Evolutionary conservation across 2,888 invertebrate species (phyloP), one percentile per base, ranked within the genome.

Genomic region (Quadroppia sp.): DNA sequence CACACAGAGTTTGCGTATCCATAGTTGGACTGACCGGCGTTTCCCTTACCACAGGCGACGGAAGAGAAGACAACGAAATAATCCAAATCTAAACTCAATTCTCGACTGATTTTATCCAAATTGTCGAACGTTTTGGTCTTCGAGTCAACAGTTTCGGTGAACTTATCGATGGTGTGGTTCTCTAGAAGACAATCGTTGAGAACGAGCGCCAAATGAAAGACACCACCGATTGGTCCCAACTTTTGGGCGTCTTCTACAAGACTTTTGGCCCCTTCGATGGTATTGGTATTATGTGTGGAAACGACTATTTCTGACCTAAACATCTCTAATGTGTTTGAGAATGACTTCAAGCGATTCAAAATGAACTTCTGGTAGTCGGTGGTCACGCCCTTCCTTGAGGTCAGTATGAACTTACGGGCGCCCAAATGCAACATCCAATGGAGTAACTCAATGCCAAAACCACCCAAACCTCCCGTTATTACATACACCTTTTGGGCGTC

Each of bases 21-120:
- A 67, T 91, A 88, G 84, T 97, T 97, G 76, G 97, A 98, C 79
- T 96, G 88, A 17, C 97, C 98, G 83, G 96, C 95, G 94, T 92
- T 75, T 98, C 91, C 67, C 94, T 40, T 40, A 40, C 40, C 40
- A 13, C 7, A 40, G 40, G 40, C 40, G 7, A 40, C 40, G 40
- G 40, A 95, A 42, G 97, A 98, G 86, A 97, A 98, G 75, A 88
- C 90, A 73, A 98, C 93, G 82, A 98, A 98, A 85, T 94, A 91
- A 80, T 95, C 94, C 78, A 83, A 83, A 78, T 89, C 87, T 0
- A n/a, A n/a, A n/a, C n/a, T n/a, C n/a, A n/a, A n/a, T n/a, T n/a
- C n/a, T n/a, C n/a, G n/a, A n/a, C n/a, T 90, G 15, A 88, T 89
- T 36, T 82, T 82, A 82, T 98, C 98, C 79, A 98, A 83, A 80